These are phyloP conservation scores for Anadara kagoshimensis DNA, from an alignment of 1,140 invertebrate genomes.

Conservation along the genomic window DNA sequence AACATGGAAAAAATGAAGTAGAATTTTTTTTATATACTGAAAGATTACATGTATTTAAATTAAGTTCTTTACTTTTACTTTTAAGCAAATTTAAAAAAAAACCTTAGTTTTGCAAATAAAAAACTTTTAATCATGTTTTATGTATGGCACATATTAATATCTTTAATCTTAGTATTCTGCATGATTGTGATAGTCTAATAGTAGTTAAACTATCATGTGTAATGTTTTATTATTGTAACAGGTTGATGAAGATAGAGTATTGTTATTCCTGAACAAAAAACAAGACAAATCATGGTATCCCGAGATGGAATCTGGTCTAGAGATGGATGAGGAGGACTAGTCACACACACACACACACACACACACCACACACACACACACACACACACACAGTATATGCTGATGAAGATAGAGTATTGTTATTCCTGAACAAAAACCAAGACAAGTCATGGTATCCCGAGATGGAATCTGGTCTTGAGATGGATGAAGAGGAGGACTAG, in stretches of 20 bases:
- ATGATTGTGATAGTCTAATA: not conserved
- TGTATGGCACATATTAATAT: too few relatives aligned
- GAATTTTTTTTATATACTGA: too few relatives aligned
- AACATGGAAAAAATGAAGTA: too few relatives aligned
- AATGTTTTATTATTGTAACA: not conserved
- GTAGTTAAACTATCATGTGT: not conserved
- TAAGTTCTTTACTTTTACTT: too few relatives aligned
- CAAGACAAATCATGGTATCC: conserved; percentile 44
- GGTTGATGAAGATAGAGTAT: conserved; percentile 33
- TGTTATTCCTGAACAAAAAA: conserved; percentile 34
- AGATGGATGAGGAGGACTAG: conserved; percentile 29
- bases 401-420: conserved; percentile 33
- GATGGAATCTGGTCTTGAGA: conserved; percentile 34
- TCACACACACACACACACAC: too few relatives aligned
- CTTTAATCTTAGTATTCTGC: not conserved
- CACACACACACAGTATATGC: conserved; percentile 1
- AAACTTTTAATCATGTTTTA: too few relatives aligned
- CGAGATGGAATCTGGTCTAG: conserved; percentile 36
- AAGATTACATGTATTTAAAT: too few relatives aligned
- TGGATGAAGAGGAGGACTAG: conserved; percentile 18
- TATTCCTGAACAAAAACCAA: conserved; percentile 36
- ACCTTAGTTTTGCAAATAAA: too few relatives aligned
- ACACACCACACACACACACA: too few relatives aligned
- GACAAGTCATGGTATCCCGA: conserved; percentile 42
- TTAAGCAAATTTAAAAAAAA: too few relatives aligned